Evolutionary conservation across 1,140 invertebrate species (phyloP).

Genomic region (Drosophila orosa): DNA sequence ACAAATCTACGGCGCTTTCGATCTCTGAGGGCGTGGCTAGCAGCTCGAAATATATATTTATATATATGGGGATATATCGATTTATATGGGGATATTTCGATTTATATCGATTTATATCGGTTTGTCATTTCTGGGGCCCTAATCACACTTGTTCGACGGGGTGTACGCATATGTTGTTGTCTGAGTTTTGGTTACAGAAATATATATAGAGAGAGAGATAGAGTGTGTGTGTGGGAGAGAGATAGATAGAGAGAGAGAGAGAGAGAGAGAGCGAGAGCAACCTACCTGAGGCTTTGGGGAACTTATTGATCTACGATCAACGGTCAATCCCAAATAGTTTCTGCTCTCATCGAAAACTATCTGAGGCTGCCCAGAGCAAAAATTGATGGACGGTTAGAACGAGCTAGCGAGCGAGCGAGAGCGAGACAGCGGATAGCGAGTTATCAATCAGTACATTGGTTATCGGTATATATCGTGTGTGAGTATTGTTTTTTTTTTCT

Average conservation of each 20-base stretch:
- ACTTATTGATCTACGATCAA: slow-evolving; percentile 27
- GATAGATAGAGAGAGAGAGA: slow-evolving; percentile 21
- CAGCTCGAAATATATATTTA: slow-evolving; percentile 15
- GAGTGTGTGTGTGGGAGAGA: slow-evolving; percentile 13
- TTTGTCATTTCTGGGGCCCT: slow-evolving; percentile 9
- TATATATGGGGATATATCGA: not conserved
- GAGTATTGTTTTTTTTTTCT: slow-evolving; percentile 15
- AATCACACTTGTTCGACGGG: slow-evolving; percentile 17
- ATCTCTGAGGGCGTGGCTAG: slow-evolving; percentile 20
- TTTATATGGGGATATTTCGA: slow-evolving; percentile 4
- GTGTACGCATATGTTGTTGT: slow-evolving; percentile 38
- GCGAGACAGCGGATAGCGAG: slow-evolving; percentile 62
- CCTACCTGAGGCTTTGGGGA: slow-evolving; percentile 62
- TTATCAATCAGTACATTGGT: slow-evolving; percentile 46
- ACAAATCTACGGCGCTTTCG: slow-evolving; percentile 48
- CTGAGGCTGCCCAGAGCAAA: slow-evolving; percentile 63
- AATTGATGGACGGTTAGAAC: slow-evolving; percentile 50
- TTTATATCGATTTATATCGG: slow-evolving; percentile 14
- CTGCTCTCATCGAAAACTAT: slow-evolving; percentile 55
- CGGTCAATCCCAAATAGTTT: slow-evolving; percentile 50
- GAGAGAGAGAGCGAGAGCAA: slow-evolving; percentile 52
- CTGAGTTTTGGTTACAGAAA: slow-evolving; percentile 29
- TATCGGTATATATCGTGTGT: slow-evolving; percentile 29
- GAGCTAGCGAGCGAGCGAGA: slow-evolving; percentile 72
- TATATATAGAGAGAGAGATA: slow-evolving; percentile 20